Evolutionary conservation across 2,888 invertebrate genomes (phyloP).

Genomic region (Copidosoma aretas): DNA sequence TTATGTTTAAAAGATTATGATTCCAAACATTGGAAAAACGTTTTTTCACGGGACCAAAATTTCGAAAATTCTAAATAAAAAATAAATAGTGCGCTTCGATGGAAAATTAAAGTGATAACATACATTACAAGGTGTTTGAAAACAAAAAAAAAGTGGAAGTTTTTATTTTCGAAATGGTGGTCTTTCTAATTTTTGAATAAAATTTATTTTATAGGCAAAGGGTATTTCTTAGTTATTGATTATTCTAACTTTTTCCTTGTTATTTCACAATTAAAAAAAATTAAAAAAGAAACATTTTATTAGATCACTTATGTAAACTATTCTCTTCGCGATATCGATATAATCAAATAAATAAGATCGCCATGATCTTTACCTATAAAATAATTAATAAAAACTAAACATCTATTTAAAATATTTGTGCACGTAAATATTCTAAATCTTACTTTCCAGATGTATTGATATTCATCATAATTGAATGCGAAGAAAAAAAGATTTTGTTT

Average conservation of each 20-base stretch:
- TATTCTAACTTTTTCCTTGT: neutral
- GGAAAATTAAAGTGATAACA: neutral
- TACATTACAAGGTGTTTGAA: neutral
- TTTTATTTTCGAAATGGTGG: slow-evolving; percentile 35
- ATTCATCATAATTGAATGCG: slow-evolving; percentile 34
- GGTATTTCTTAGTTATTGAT: neutral
- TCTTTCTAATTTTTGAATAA: slow-evolving; percentile 28
- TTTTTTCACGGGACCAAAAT: slow-evolving; percentile 22
- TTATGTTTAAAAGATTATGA: neutral
- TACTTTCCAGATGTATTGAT: slow-evolving; percentile 32
- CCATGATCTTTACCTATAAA: slow-evolving; percentile 20
- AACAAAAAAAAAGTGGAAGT: slow-evolving; percentile 9
- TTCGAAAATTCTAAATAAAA: slow-evolving; percentile 24
- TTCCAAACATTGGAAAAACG: neutral
- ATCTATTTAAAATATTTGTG: slow-evolving; percentile 24
- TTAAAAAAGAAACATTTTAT: too few species aligned
- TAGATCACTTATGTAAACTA: slow-evolving; percentile 1
- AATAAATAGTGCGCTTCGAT: neutral
- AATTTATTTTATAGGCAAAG: slow-evolving; percentile 31
- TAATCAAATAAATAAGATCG: neutral
- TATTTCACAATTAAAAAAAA: too few species aligned
- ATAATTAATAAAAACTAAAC: slow-evolving; percentile 19
- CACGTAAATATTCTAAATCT: slow-evolving; percentile 32
- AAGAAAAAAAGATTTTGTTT: slow-evolving; percentile 30
- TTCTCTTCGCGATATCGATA: neutral